phyloP scores from a whole-genome alignment of 2,797 vertebrate species.

The Arrhamphus sclerolepis region DNA sequence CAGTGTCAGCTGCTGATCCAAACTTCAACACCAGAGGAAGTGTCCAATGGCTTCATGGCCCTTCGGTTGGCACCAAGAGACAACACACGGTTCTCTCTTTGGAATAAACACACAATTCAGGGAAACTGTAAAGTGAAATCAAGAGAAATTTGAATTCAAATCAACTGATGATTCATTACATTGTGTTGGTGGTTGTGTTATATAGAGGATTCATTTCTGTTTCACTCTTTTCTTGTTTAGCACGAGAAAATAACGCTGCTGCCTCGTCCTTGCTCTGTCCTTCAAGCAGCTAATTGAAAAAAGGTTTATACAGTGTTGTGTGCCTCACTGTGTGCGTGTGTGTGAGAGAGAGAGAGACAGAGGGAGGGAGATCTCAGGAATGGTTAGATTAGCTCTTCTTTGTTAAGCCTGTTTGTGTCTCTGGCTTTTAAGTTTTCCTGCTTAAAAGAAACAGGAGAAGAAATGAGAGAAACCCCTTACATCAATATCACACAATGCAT shows the following conservation, averaged over 20 bases:
- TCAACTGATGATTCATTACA: not conserved
- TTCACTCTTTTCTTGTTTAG: not conserved
- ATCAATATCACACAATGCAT: not conserved
- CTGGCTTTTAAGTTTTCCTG: constrained; percentile 2
- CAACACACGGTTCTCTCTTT: too few species aligned
- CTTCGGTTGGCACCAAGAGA: too few species aligned
- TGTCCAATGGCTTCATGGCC: too few species aligned
- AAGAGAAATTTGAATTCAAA: too few species aligned
- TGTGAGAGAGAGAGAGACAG: too few species aligned
- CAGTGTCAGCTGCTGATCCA: too few species aligned
- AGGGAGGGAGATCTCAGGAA: constrained; percentile 15
- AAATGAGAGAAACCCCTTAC: constrained; percentile 7
- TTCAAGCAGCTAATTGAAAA: constrained; percentile 58
- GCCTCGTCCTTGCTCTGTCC: constrained; percentile 39
- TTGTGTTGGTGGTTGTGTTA: not conserved
- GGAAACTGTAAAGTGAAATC: too few species aligned
- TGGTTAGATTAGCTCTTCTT: constrained; percentile 18
- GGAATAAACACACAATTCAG: too few species aligned
- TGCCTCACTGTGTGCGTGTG: constrained; percentile 5
- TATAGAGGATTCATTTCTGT: not conserved
- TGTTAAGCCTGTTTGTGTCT: constrained; percentile 1
- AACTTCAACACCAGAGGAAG: too few species aligned
- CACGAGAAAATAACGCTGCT: constrained; percentile 20
- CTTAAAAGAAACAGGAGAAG: constrained; percentile 10
- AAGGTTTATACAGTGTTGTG: constrained; percentile 28